A percentile compares a stretch with the other conserved stretches of the same genome.
Evolutionary conservation across 1,140 invertebrate species (phyloP).

Genomic region (Theocolax elegans): DNA sequence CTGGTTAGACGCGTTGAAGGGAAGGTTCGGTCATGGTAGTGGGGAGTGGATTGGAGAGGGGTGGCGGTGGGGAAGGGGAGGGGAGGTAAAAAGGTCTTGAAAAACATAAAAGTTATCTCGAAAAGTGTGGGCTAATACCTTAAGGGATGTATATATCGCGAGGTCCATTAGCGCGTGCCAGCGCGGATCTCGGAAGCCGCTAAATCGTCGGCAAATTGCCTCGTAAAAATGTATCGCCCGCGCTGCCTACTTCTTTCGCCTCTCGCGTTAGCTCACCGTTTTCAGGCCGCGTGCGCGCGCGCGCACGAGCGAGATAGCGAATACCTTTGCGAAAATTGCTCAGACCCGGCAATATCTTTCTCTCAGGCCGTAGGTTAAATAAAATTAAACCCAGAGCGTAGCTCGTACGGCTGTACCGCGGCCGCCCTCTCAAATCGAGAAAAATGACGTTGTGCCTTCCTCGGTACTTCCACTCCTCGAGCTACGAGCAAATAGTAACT

Average conservation of each 20-base stretch:
- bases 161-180: constrained; percentile 52
- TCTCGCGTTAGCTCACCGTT: neutral
- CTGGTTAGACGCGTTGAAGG: too few relatives aligned
- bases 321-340: neutral
- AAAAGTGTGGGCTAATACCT: neutral
- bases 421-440: constrained; percentile 3
- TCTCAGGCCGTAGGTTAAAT: constrained; percentile 2
- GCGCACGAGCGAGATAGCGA: neutral
- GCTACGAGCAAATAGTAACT: too few relatives aligned
- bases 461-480: too few relatives aligned
- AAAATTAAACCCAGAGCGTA: neutral
- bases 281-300: too few relatives aligned
- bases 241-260: neutral
- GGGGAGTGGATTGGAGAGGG: too few relatives aligned
- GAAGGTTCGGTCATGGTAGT: too few relatives aligned
- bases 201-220: constrained; percentile 53
- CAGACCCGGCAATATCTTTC: too few relatives aligned
- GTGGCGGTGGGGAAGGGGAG: neutral
- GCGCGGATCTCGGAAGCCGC: constrained; percentile 47
- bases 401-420: too few relatives aligned
- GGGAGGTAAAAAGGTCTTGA: neutral
- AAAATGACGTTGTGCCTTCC: too few relatives aligned
- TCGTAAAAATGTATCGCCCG: constrained; percentile 55
- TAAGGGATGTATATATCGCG: constrained; percentile 17
- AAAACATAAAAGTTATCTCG: constrained; percentile 15